Evolutionary conservation across 1,140 invertebrate species (phyloP).

Genomic region (Mamestra configurata): DNA sequence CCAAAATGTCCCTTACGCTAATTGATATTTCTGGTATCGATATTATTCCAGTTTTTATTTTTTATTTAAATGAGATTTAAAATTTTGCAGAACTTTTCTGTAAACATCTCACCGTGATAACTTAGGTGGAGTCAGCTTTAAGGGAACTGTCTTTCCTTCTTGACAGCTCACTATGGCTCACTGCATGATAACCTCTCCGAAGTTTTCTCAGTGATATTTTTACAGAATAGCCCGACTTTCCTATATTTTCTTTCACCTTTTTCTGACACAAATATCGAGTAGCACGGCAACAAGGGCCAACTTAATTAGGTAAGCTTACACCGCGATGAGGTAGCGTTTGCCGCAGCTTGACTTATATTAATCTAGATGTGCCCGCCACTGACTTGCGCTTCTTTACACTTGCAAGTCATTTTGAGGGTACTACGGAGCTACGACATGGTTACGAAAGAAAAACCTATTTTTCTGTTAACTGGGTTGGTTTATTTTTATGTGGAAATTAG

Average conservation of each 20-base stretch:
- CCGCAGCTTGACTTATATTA: slow-evolving; percentile 65
- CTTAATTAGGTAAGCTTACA: slow-evolving; percentile 51
- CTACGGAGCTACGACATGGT: slow-evolving; percentile 14
- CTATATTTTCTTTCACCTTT: not conserved
- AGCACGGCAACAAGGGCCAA: slow-evolving; percentile 36
- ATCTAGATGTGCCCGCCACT: slow-evolving; percentile 59
- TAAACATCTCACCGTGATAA: too few relatives aligned
- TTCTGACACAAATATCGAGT: slow-evolving; percentile 21
- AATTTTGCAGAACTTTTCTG: too few relatives aligned
- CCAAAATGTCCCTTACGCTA: too few relatives aligned
- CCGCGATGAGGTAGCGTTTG: slow-evolving; percentile 55
- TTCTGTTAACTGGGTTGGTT: not conserved
- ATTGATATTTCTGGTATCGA: too few relatives aligned
- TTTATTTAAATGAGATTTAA: too few relatives aligned
- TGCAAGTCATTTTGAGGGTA: slow-evolving; percentile 62
- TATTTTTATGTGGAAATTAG: not conserved
- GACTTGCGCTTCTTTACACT: slow-evolving; percentile 60
- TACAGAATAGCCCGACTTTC: not conserved
- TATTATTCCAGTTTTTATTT: too few relatives aligned
- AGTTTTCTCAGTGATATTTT: too few relatives aligned
- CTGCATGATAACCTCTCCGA: too few relatives aligned
- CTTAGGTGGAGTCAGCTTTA: too few relatives aligned
- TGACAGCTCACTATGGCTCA: too few relatives aligned
- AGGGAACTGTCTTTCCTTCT: too few relatives aligned
- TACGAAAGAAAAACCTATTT: not conserved